Percentiles rank a stretch among this genome's conserved stretches.
Conservation (phyloP, 2,797 vertebrate genomes). For the Synaphobranchus kaupii region DNA sequence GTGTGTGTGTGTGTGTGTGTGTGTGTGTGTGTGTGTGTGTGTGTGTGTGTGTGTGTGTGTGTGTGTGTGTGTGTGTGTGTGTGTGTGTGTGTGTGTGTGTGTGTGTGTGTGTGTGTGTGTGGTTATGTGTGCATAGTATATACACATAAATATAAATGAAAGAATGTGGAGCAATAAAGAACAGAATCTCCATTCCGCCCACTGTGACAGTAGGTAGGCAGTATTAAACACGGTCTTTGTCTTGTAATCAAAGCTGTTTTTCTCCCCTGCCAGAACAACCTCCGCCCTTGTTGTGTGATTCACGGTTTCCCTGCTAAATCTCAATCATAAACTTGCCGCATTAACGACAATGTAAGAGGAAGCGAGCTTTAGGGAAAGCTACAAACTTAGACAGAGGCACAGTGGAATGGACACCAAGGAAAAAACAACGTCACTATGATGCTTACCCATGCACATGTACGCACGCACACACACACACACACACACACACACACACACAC, state of each 20-base stretch:
- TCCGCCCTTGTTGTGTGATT: not conserved
- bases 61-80: too few relatives aligned
- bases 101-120: too few relatives aligned
- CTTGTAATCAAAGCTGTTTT: not conserved
- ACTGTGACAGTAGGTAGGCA: not conserved
- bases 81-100: too few relatives aligned
- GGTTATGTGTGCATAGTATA: too few relatives aligned
- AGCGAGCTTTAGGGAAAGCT: not conserved
- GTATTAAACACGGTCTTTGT: not conserved
- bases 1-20: too few relatives aligned
- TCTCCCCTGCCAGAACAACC: not conserved
- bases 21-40: too few relatives aligned
- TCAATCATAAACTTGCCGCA: not conserved
- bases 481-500: not conserved
- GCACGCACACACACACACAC: not conserved
- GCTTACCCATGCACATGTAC: not conserved
- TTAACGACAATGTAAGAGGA: not conserved
- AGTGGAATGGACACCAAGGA: not conserved
- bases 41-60: too few relatives aligned
- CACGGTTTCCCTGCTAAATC: not conserved
- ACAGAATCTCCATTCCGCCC: not conserved
- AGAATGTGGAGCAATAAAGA: too few relatives aligned
- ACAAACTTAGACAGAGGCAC: not conserved
- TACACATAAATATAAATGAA: not conserved
- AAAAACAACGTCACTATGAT: not conserved